These are phyloP conservation scores for Eupeodes latifasciatus DNA, from an alignment of 2,888 invertebrate species.

Conservation along the genomic window DNA sequence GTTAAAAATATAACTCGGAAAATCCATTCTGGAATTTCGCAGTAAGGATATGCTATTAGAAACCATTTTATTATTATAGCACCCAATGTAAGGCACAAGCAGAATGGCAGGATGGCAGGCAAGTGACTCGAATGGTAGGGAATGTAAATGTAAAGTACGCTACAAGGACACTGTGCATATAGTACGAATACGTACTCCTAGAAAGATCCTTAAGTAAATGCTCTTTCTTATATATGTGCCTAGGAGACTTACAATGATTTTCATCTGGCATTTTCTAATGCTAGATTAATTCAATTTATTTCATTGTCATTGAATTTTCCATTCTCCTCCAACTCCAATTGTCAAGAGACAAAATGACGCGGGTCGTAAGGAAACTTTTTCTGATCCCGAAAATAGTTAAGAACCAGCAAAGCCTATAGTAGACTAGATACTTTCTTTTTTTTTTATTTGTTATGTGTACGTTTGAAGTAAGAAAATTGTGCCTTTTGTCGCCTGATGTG, in stretches of 20 bases:
- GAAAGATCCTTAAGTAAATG: conserved; percentile 10
- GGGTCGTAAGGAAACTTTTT: not conserved
- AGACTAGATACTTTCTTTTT: not conserved
- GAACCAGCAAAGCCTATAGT: conserved; percentile 23
- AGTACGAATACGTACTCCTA: not conserved
- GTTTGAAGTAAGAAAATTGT: conserved; percentile 41
- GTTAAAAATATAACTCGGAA: not conserved
- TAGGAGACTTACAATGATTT: conserved; percentile 44
- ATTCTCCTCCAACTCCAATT: conserved; percentile 6
- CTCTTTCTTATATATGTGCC: not conserved
- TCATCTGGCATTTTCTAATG: conserved; percentile 64
- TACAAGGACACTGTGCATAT: not conserved
- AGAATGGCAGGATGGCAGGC: too few species aligned
- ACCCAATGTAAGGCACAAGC: not conserved
- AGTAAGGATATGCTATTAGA: conserved; percentile 19
- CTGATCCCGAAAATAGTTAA: conserved; percentile 25
- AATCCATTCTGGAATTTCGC: conserved; percentile 3
- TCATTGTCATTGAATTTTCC: conserved; percentile 65
- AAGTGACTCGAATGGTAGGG: too few species aligned
- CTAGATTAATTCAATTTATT: conserved; percentile 66
- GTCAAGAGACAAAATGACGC: conserved; percentile 38
- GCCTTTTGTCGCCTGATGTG: conserved; percentile 47
- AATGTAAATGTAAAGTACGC: not conserved
- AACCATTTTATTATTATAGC: conserved; percentile 30
- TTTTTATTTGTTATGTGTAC: conserved; percentile 1